Base-by-base conservation (phyloP, 2,888 invertebrate species). In the Drosophila nigritarsus region DNA sequence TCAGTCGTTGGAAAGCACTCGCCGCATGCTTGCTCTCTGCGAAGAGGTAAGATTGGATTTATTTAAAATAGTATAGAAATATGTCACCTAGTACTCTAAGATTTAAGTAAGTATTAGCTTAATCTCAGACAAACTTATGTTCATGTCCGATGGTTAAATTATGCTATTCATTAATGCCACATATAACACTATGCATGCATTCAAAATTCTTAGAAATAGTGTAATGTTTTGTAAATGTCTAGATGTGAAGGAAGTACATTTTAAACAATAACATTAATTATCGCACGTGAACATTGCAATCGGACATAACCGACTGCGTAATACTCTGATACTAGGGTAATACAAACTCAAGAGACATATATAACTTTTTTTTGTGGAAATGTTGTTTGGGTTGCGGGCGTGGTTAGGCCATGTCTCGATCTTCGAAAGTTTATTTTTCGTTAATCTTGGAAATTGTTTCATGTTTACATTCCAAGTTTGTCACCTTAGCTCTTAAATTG, bases 21-120 rank as follows among this genome's bases (percentile, higher is more conserved):
- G 98, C 92, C 97, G 98, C 90, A 98, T 98, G 98, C 95, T 98
- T 94, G 95, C 96, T 87, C 95, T 98, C 94, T 98, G 98, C 93
- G 98, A 98, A 94, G 98, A 98, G 92, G 92, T 92, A 89, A 87
- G 90, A 85, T 30, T n/a, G 2, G 2, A 55, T 29, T 40, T 3
- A n/a, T 18, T 49, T 38, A 15, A 15, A 13, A 3, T n/a, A 29
- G 20, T 15, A 11, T 18, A 18, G 0, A 24, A 27, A 54, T 32
- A 7, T 20, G 8, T 34, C 15, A 24, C 20, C 7, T 32, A 8
- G 15, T 36, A 36, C 6, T n/a, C 29, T n/a, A 45, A 24, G 15
- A 40, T 20, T 54, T 24, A 24, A 54, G 18, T 51, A 20, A 30
- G 13, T 20, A 29, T 30, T 13, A 30, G 11, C 13, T 18, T 18